These are phyloP conservation scores for Callyntrura guangdongensis DNA, from an alignment of 2,888 invertebrate species.

Conservation along the genomic window DNA sequence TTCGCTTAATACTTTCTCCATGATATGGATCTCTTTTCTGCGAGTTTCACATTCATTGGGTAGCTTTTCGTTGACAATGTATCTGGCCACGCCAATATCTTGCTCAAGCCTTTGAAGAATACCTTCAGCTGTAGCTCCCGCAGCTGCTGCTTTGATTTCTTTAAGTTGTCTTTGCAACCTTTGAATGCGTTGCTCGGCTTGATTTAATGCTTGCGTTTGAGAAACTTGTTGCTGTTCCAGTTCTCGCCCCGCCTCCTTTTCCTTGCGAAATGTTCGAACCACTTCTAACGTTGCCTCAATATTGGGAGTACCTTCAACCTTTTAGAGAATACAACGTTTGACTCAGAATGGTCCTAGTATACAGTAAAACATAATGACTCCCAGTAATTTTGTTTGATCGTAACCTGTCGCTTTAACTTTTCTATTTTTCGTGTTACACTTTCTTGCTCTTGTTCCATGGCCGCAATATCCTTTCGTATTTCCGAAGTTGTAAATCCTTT, in stretches of 20 bases:
- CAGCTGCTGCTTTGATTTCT: conserved; percentile 88
- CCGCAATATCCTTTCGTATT: conserved; percentile 93
- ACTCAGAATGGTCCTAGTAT: neutral
- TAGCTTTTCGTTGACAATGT: conserved; percentile 92
- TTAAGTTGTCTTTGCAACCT: conserved; percentile 90
- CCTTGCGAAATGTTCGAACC: conserved; percentile 87
- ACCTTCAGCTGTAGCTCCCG: conserved; percentile 89
- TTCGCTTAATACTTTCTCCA: conserved; percentile 90
- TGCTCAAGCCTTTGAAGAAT: conserved; percentile 91
- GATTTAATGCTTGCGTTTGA: conserved; percentile 87
- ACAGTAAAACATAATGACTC: no score
- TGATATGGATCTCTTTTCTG: conserved; percentile 90
- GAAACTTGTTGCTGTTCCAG: conserved; percentile 88
- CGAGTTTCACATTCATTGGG: conserved; percentile 90
- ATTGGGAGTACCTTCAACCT: conserved; percentile 90
- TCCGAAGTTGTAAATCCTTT: conserved; percentile 90
- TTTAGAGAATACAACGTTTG: neutral
- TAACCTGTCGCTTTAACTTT: conserved; percentile 88
- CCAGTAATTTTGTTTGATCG: neutral
- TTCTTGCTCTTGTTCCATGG: conserved; percentile 95
- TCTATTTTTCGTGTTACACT: conserved; percentile 90
- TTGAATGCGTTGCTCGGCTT: conserved; percentile 87
- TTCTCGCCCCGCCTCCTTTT: conserved; percentile 88
- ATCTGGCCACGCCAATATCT: conserved; percentile 91
- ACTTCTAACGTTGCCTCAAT: conserved; percentile 89